Base-by-base conservation (phyloP, 2,797 vertebrate species). In the Simalia tracyae region DNA sequence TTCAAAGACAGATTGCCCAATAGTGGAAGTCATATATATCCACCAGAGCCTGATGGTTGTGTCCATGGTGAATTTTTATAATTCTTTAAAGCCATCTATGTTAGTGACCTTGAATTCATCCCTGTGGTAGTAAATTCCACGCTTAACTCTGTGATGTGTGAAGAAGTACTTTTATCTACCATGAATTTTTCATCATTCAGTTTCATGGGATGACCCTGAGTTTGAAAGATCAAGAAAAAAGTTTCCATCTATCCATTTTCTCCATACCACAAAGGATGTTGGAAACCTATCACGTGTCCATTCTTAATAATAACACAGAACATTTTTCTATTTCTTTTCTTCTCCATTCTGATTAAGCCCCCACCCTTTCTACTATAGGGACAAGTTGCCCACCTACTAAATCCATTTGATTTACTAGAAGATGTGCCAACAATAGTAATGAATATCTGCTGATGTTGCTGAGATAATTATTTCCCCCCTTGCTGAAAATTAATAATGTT, bases 381-480 rank as follows among this genome's bases (percentile, higher is more conserved):
- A n/a, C 5, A 15, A 57, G 87, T 87, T 90, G 8, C 50, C 36
- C 59, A 92, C 6, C 5, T 26, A 4, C 50, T n/a, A 24, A 81
- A 31, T 84, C 66, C 61, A 64, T 64, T 86, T 57, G 31, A 31
- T 50, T 92, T 72, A 94, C 1, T 56, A 11, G 50, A 4, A 11
- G 1, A 60, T 93, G 91, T 93, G 1, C n/a, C 91, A 91, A 68
- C 31, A 95, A 86, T 92, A 93, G 84, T 94, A 84, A 17, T 0
- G 93, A 93, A 84, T 5, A 2, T 89, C 89, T 7, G 57, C 89
- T 88, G 90, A 90, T 87, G 81, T 3, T 31, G 42, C 2, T 84
- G 87, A 31, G 22, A 2, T 91, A 0, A 91, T 93, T 95, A 88
- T 93, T 88, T 61, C 84, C 60, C 31, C 14, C 26, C 85, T 88